Percentiles rank a stretch among this genome's conserved stretches.
phyloP scores from a whole-genome alignment of 2,888 invertebrate species.

The Lasioglossum figueresi region DNA sequence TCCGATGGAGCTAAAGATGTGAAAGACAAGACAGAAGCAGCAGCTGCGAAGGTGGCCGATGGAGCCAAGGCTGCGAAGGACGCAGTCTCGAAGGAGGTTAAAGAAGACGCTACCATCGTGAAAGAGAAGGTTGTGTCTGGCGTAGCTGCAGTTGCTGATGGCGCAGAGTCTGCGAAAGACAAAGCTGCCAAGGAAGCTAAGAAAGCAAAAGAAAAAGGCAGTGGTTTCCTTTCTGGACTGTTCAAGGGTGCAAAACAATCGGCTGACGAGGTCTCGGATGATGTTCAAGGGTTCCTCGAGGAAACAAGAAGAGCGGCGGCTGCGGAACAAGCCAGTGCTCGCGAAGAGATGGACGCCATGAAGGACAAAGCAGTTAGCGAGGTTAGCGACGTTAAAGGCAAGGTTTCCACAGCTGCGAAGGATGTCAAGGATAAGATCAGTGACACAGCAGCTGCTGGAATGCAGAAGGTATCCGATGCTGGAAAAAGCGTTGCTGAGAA shows the following conservation, averaged over 20 bases:
- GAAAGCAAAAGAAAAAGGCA: slow-evolving; percentile 62
- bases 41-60: neutral
- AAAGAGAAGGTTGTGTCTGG: slow-evolving; percentile 57
- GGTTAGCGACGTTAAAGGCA: slow-evolving; percentile 56
- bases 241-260: slow-evolving; percentile 72
- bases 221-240: slow-evolving; percentile 71
- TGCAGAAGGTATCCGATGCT: neutral
- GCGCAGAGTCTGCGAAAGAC: slow-evolving; percentile 74
- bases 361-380: slow-evolving; percentile 56
- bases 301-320: slow-evolving; percentile 81
- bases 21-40: slow-evolving; percentile 15
- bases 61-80: slow-evolving; percentile 51
- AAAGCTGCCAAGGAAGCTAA: slow-evolving; percentile 54
- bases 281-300: slow-evolving; percentile 84
- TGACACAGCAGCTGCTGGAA: slow-evolving; percentile 26
- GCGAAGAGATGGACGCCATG: slow-evolving; percentile 73
- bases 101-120: slow-evolving; percentile 73
- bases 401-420: slow-evolving; percentile 41
- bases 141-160: slow-evolving; percentile 82
- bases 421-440: slow-evolving; percentile 62
- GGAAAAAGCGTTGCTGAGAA: slow-evolving; percentile 2
- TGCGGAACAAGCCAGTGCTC: slow-evolving; percentile 80
- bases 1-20: neutral
- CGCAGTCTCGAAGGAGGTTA: slow-evolving; percentile 76
- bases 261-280: slow-evolving; percentile 67